Conservation (phyloP, 2,888 invertebrate genomes). For the Drosophila mimetica region DNA sequence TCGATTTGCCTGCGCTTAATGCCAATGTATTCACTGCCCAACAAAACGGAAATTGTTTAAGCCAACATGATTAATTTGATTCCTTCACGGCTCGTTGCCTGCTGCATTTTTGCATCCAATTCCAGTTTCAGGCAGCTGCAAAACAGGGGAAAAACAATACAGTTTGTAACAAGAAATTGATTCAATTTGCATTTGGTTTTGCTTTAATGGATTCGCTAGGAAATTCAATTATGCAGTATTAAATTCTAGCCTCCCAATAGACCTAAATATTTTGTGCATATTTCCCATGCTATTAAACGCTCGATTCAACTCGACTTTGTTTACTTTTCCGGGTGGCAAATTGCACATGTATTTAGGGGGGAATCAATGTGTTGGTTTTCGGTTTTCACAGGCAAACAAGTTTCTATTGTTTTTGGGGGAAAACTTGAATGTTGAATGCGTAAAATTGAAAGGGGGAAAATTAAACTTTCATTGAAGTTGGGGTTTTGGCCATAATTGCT, state of each 20-base stretch:
- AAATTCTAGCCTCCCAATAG: constrained; percentile 16
- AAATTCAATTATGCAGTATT: constrained; percentile 16
- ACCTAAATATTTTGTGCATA: constrained; percentile 8
- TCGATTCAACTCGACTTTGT: constrained; percentile 2
- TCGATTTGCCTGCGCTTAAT: constrained; percentile 6
- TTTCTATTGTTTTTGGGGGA: background rate
- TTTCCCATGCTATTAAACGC: constrained; percentile 22
- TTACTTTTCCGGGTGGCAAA: constrained; percentile 13
- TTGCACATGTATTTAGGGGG: constrained; percentile 8
- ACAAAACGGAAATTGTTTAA: constrained; percentile 45
- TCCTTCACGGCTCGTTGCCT: constrained; percentile 47
- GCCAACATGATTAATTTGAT: constrained; percentile 62
- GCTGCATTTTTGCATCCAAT: constrained; percentile 40
- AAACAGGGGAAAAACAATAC: constrained; percentile 43
- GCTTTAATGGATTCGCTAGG: constrained; percentile 12
- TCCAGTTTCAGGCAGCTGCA: constrained; percentile 40
- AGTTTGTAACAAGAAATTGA: constrained; percentile 21
- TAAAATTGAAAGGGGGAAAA: background rate
- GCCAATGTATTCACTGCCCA: constrained; percentile 5
- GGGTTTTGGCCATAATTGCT: background rate
- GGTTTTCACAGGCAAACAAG: constrained; percentile 6
- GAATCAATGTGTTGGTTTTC: constrained; percentile 13
- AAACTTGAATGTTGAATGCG: background rate
- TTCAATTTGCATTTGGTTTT: constrained; percentile 24
- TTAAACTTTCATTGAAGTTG: constrained; percentile 4